Conservation (phyloP, 2,797 vertebrate genomes). For the Petrocephalus sullivani region DNA sequence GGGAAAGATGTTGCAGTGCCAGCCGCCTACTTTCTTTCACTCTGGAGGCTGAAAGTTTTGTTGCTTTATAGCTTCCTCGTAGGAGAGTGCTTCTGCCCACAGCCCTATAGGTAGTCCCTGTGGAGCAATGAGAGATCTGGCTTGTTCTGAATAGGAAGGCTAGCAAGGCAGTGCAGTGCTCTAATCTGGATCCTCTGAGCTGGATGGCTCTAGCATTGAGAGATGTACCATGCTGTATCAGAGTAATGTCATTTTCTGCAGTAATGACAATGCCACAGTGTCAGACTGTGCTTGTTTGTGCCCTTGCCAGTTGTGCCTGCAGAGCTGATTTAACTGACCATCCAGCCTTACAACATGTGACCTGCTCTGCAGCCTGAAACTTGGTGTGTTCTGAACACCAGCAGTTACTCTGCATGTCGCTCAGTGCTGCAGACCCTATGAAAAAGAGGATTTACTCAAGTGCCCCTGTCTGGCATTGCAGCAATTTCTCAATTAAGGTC, state of each 20-base stretch:
- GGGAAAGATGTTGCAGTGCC: background rate
- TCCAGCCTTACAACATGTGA: conserved; percentile 73
- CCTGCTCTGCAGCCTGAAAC: conserved; percentile 62
- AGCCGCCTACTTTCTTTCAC: background rate
- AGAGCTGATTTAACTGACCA: conserved; percentile 71
- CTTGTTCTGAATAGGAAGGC: background rate
- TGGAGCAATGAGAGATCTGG: background rate
- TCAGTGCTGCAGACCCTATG: background rate
- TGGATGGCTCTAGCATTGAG: background rate
- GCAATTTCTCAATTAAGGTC: background rate
- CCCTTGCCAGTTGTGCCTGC: conserved; percentile 59
- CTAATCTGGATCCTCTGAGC: background rate
- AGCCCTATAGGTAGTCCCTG: background rate
- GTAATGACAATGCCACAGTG: background rate
- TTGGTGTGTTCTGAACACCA: conserved; percentile 58
- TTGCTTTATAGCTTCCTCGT: background rate
- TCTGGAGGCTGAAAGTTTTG: background rate
- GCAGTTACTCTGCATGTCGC: conserved; percentile 45
- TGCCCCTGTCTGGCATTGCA: background rate
- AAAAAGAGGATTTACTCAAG: background rate
- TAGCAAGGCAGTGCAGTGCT: background rate
- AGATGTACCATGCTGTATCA: background rate
- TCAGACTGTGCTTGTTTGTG: conserved; percentile 46
- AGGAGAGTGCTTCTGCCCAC: background rate
- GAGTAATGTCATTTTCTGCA: background rate